These are phyloP conservation scores for Troides oblongomaculatus DNA, from an alignment of 2,888 invertebrate genomes.

Conservation along the genomic window DNA sequence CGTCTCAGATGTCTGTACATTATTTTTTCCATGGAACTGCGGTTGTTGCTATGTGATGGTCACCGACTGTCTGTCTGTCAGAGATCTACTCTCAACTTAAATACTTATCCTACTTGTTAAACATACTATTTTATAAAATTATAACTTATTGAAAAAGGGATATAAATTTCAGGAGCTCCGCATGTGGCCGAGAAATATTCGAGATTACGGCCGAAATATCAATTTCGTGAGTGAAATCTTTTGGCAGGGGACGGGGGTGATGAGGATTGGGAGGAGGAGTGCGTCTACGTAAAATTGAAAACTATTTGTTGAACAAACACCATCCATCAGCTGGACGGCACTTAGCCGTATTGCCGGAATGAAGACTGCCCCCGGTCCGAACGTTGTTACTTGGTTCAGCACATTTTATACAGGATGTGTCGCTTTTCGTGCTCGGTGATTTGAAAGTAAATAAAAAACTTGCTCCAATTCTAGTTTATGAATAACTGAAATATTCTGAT, in stretches of 20 bases:
- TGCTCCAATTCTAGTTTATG: not conserved
- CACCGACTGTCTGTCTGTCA: no score
- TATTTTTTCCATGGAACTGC: no score
- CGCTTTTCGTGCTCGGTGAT: not conserved
- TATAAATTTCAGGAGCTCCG: slow-evolving; percentile 4
- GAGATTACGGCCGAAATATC: slow-evolving; percentile 39
- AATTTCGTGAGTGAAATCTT: slow-evolving; percentile 48
- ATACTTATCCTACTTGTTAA: no score
- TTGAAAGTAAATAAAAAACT: not conserved
- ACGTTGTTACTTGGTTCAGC: slow-evolving; percentile 28
- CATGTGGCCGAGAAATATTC: slow-evolving; percentile 31
- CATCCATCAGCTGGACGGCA: slow-evolving; percentile 69
- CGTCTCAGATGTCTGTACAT: no score
- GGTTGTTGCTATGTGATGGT: no score
- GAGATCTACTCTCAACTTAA: no score
- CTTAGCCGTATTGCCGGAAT: slow-evolving; percentile 65
- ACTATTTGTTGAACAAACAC: slow-evolving; percentile 74
- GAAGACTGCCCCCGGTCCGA: slow-evolving; percentile 35
- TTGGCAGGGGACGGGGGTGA: slow-evolving; percentile 14
- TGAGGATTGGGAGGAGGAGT: slow-evolving; percentile 33
- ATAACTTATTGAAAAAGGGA: not conserved
- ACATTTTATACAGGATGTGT: slow-evolving; percentile 4
- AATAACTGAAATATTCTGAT: no score
- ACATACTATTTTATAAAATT: no score
- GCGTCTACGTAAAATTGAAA: slow-evolving; percentile 67